Evolutionary conservation across 2,113 vertebrate species (phyloP), one percentile per base, ranked within the genome.

Genomic region (Pachyramphus minor): DNA sequence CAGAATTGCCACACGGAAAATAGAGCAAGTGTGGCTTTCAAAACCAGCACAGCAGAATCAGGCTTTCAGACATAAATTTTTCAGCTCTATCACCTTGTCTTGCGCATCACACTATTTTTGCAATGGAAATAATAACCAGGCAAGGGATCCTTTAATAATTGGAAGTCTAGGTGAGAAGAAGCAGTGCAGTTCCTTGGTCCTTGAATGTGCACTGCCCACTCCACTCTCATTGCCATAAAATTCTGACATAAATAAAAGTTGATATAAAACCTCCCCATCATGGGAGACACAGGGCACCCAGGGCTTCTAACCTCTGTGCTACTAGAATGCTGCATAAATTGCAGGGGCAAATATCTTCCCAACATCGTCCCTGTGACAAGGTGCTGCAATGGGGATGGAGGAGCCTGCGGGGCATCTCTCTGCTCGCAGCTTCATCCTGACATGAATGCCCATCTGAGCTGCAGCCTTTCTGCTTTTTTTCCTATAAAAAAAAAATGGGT

Each of bases 41-140:
- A 60, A 87, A 67, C 49, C 50, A 80, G 19, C 19, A 35, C 2
- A 5, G 23, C 16, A 83, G 23, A 63, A 72, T 68, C 53, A 76
- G 30, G 10, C 35, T 21, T 80, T 79, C 1, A 1, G 5, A 2
- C 55, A 6, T 23, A 71, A 75, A 67, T 79, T 42, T n/a, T 60
- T 83, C 39, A 87, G 71, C 50, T 91, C 74, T 94, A 25, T 69
- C 47, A 47, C 73, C 91, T 95, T 90, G 44, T 92, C 37, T 69
- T 79, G n/a, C 6, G 45, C 37, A 39, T 41, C 33, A 33, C 9
- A 25, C 5, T 44, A 5, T 41, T 63, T 78, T 8, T 73, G 20
- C 12, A 20, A 13, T 42, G 42, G 53, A 73, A 73, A 68, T 37
- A 18, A 81, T 56, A 44, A 62, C 31, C 6, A n/a, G 63, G 17